These are phyloP conservation scores for Rhinogobius similis DNA, from an alignment of 2,113 vertebrate genomes.

Conservation along the genomic window DNA sequence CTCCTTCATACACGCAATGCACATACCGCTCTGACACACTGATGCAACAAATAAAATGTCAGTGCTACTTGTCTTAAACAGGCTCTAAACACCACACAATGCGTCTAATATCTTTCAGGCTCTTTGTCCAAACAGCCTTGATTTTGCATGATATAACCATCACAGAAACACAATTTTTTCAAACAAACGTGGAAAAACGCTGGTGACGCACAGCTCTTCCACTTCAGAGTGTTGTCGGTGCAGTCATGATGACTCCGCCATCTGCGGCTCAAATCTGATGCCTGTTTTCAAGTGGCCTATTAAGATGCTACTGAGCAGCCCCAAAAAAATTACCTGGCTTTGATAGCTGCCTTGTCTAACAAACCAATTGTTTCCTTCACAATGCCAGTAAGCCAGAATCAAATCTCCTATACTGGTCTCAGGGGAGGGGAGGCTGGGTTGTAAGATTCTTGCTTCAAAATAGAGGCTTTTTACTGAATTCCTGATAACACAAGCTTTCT, in stretches of 20 bases:
- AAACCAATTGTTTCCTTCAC: constrained; percentile 34
- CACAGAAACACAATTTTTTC: constrained; percentile 19
- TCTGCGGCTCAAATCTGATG: constrained; percentile 43
- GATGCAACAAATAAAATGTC: background rate
- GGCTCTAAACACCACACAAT: too few species aligned
- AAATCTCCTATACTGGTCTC: constrained; percentile 40
- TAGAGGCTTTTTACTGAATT: constrained; percentile 14
- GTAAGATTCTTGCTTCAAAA: constrained; percentile 34
- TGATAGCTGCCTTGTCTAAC: constrained; percentile 37
- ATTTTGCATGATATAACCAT: constrained; percentile 35
- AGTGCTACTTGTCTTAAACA: background rate
- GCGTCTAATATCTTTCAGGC: background rate
- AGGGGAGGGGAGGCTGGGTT: constrained; percentile 11
- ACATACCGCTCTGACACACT: too few species aligned
- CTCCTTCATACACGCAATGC: too few species aligned
- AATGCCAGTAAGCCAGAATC: constrained; percentile 39
- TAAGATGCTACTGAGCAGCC: constrained; percentile 22
- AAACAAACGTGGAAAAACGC: constrained; percentile 41
- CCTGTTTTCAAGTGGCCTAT: constrained; percentile 19
- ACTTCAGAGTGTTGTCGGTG: constrained; percentile 29
- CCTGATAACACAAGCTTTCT: constrained; percentile 1
- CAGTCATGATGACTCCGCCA: constrained; percentile 33
- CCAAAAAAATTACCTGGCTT: constrained; percentile 26
- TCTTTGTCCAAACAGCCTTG: background rate
- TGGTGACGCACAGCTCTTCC: constrained; percentile 28